phyloP scores from a whole-genome alignment of 2,797 vertebrate genomes.

The Spheniscus humboldti region DNA sequence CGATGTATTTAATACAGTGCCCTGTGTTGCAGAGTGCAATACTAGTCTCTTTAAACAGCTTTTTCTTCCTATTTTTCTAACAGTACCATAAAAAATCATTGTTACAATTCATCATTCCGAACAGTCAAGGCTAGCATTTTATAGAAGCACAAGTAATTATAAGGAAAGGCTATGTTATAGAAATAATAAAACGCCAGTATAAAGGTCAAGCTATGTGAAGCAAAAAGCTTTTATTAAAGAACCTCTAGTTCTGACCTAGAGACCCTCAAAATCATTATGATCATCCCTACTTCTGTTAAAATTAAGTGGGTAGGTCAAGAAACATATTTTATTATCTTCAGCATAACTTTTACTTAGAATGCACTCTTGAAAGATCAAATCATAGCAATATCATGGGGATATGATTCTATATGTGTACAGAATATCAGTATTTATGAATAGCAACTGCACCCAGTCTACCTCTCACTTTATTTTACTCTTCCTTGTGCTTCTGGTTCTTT shows the following conservation, averaged over 20 bases:
- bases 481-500: background rate
- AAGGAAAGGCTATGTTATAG: conserved; percentile 9
- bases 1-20: background rate
- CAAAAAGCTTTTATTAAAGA: conserved; percentile 41
- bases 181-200: conserved; percentile 36
- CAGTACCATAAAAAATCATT: background rate
- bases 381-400: background rate
- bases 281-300: background rate
- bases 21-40: background rate
- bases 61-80: conserved; percentile 5
- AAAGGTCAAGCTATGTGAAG: conserved; percentile 26
- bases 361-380: background rate
- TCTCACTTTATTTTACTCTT: background rate
- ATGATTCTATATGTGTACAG: no score
- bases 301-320: background rate
- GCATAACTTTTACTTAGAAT: background rate
- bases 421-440: background rate
- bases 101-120: background rate
- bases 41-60: background rate
- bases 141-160: conserved; percentile 22
- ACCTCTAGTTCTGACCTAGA: background rate
- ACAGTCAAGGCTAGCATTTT: background rate
- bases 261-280: background rate
- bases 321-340: background rate
- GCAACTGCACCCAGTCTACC: background rate